A percentile compares a stretch with the other conserved stretches of the same genome.
phyloP scores from a whole-genome alignment of 2,113 vertebrate species.

The Pelecanoides urinatrix region DNA sequence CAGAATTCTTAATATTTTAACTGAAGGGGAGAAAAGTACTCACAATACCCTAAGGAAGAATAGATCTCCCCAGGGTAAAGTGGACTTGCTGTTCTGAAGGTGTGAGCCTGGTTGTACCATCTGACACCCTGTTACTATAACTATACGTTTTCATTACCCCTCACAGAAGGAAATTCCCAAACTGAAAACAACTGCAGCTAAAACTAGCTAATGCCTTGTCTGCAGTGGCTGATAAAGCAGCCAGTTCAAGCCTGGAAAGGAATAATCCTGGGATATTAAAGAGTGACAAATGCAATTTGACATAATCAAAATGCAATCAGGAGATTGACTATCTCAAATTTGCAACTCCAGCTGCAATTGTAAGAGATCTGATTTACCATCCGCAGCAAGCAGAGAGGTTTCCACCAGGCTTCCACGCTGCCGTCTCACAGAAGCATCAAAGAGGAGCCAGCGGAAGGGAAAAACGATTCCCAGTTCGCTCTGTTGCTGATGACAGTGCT shows the following conservation, averaged over 20 bases:
- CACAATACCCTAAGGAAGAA: background rate
- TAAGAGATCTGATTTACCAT: background rate
- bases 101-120: background rate
- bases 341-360: background rate
- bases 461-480: background rate
- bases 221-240: background rate
- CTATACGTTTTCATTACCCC: background rate
- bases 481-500: background rate
- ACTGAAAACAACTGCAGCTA: background rate
- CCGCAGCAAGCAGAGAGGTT: background rate
- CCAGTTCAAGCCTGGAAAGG: background rate
- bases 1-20: background rate
- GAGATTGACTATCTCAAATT: background rate
- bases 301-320: background rate
- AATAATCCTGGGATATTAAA: background rate
- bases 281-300: background rate
- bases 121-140: background rate
- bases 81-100: background rate
- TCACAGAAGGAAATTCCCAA: background rate
- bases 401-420: background rate
- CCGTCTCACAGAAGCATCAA: background rate
- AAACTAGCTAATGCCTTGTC: background rate
- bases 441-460: background rate
- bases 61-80: background rate
- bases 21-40: background rate